Evolutionary conservation across 2,797 vertebrate genomes (phyloP), one percentile per base, ranked within the genome.

Genomic region (Dromococcyx pavoninus): DNA sequence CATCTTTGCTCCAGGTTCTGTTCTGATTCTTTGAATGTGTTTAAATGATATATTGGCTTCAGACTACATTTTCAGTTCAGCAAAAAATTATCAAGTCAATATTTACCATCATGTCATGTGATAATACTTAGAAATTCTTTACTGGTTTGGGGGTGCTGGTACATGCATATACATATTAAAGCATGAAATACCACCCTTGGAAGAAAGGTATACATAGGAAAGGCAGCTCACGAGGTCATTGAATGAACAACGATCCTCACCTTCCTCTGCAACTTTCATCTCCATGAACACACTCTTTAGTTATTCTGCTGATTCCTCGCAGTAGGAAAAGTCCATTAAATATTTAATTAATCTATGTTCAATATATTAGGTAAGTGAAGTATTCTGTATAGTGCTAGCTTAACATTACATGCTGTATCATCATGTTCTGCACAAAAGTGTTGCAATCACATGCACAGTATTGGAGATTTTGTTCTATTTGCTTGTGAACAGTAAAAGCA

Each of bases 321-420:
- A 57, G 71, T 1, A 17, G 74, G 77, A 84, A 57, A 94, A 93
- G 94, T 37, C 50, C 74, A 91, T 87, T 95, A 85, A 88, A 95
- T 96, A 95, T 95, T 95, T 94, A 91, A 94, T 94, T 95, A 92
- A 74, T 84, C 50, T 58, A 44, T 53, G 60, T 50, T 93, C 84
- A 70, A 83, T 94, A 62, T 77, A 71, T 92, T 77, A 92, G 88
- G 30, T 46, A 82, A 95, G 81, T 81, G 74, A 94, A 84, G 57
- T 79, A 46, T 60, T 95, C 83, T 66, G 24, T 82, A 75, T 70
- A 73, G 39, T 13, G 43, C 56, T 67, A 73, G 77, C 56, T 69
- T 64, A 76, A 74, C 16, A 14, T 46, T 60, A 69, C 65, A 51
- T 15, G 39, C 71, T 64, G 51, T 23, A 61, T 77, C 69, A 32